Percentiles rank a stretch among this genome's conserved stretches.
Evolutionary conservation across 64 coral and sea anemone genomes (phyloP).

Genomic region (Stylophora pistillata): DNA sequence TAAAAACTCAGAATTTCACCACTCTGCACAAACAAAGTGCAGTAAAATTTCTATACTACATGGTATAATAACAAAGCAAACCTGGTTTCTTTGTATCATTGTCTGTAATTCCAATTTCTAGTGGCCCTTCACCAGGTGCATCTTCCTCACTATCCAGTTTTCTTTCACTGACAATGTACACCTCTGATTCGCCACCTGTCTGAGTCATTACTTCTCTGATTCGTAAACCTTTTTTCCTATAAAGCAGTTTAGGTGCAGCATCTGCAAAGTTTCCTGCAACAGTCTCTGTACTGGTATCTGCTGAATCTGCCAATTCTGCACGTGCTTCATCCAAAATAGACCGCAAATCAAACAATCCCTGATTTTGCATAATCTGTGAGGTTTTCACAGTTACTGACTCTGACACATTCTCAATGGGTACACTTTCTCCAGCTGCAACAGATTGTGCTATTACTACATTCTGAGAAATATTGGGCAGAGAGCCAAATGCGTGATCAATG

Average conservation of each 20-base stretch:
- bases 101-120: neutral
- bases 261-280: neutral
- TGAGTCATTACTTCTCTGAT: conserved; percentile 33
- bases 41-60: no score
- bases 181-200: conserved; percentile 27
- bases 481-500: neutral
- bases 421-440: conserved; percentile 24
- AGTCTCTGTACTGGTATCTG: neutral
- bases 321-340: neutral
- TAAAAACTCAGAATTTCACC: no score
- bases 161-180: conserved; percentile 21
- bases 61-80: neutral
- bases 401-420: conserved; percentile 40
- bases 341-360: neutral
- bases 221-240: neutral
- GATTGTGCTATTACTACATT: conserved; percentile 24
- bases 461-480: neutral
- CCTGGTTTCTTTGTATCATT: conserved; percentile 6
- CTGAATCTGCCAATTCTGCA: neutral
- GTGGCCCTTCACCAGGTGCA: neutral
- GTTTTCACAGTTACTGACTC: conserved; percentile 36
- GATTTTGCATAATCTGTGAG: conserved; percentile 27
- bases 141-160: neutral
- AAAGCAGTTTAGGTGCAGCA: neutral
- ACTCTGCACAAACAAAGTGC: no score